phyloP scores from a whole-genome alignment of 2,888 invertebrate species.

The Parapristionchus giblindavisi region DNA sequence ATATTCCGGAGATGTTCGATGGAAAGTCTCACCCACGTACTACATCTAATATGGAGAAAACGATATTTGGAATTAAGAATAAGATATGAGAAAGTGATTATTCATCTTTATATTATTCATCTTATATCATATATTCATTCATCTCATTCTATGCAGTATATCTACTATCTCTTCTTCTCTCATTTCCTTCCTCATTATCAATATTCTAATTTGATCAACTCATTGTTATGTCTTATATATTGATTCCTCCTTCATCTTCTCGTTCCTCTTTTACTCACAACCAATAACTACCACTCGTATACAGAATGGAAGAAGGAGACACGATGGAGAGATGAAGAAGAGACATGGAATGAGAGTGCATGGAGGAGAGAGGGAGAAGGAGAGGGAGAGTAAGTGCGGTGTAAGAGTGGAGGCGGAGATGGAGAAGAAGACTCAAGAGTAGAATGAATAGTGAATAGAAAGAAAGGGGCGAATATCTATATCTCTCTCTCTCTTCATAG shows the following conservation, averaged over 20 bases:
- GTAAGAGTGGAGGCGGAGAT: constrained; percentile 23
- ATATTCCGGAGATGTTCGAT: no score
- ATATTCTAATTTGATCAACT: not conserved
- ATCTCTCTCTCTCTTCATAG: no score
- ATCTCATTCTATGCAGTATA: not conserved
- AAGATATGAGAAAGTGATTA: not conserved
- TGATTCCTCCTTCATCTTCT: not conserved
- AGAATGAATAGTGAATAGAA: not conserved
- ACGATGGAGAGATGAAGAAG: not conserved
- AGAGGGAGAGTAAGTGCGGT: constrained; percentile 17
- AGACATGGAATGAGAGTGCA: not conserved
- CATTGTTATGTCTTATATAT: not conserved
- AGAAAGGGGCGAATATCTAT: not conserved
- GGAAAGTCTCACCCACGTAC: no score
- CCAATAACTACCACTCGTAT: not conserved
- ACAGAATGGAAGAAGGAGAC: constrained; percentile 20
- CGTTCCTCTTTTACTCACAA: not conserved
- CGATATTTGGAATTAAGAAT: no score
- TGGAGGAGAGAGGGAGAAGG: constrained; percentile 2
- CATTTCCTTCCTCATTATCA: not conserved
- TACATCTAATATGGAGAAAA: no score
- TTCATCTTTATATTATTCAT: not conserved
- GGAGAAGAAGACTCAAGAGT: not conserved
- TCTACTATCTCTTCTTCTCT: not conserved
- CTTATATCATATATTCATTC: not conserved